Evolutionary conservation across 2,113 vertebrate species (phyloP), one percentile per base, ranked within the genome.

Genomic region (Tachuris rubrigastra): DNA sequence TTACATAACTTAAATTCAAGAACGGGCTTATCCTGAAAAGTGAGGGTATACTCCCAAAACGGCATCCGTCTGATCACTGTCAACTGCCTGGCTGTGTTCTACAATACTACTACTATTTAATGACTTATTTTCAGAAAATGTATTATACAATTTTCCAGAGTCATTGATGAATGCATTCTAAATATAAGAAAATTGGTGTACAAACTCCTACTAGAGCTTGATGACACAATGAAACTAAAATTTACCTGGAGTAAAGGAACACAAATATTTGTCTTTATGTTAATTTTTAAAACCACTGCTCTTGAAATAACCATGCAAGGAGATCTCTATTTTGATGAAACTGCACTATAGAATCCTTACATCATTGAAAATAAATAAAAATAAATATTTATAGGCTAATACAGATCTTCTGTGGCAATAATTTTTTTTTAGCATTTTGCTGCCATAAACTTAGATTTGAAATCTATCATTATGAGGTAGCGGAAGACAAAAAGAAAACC

Each of bases 211-310:
- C 33, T 60, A 63, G 76, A 96, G 66, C 87, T 72, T 83, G 63
- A 94, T 16, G 47, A 80, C 23, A 77, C 25, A 93, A 92, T 62
- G 59, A 93, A 97, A 93, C 63, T 72, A 78, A 89, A 84, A 42
- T 90, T 96, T 87, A 86, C 87, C 85, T 95, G 49, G 30, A 96
- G 53, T 86, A 87, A 77, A 92, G 63, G 73, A 93, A 95, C 27
- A 91, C n/a, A 95, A 67, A 78, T 62, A 52, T 94, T 90, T 19
- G 7, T 86, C 44, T 95, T 87, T 31, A 58, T 92, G 85, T 59
- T 72, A 83, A 73, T 94, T 96, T 96, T 91, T 81, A 59, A 74
- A 96, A 74, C 16, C 18, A 95, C 31, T 95, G 69, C 42, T 53
- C 81, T 82, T 94, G 66, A 94, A 97, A 94, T 73, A 97, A 92